Evolutionary conservation across 2,888 invertebrate genomes (phyloP), one percentile per base, ranked within the genome.

Genomic region (Mythimna ferrago): DNA sequence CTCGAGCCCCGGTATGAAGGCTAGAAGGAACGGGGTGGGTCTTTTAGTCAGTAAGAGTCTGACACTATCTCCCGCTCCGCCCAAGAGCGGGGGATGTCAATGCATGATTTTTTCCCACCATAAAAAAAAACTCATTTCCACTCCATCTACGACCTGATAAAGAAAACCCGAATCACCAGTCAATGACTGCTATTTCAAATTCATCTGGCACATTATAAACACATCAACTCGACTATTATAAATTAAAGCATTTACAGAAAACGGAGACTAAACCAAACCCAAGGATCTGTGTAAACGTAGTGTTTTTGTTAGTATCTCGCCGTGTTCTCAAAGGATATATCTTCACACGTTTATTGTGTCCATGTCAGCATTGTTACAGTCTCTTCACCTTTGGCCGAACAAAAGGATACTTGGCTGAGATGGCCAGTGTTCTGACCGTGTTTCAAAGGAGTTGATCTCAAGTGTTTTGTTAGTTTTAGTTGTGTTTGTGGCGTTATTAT

Each of bases 291-390:
- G 60, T 66, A 63, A 64, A 67, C 66, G 66, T 62, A 10, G 26
- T 78, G 74, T 74, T 81, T 75, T 78, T 74, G 74, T 78, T 68
- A 48, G 69, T 71, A 73, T 80, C 77, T 80, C 61, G 67, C 51
- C 66, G 19, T 64, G 51, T 71, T 75, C 70, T 77, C 77, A 71
- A 73, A 77, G 70, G 72, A 64, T 76, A 71, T 77, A 66, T 80
- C 67, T 65, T 67, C 66, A 72, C 74, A 81, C 63, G 67, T 74
- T 69, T 76, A 73, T 83, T 81, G 82, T 82, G 41, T 48, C 48
- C 66, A 62, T 56, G 61, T 76, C 71, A 54, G 81, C 73, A 81
- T 81, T 81, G 80, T 83, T 83, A 65, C n/a, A 72, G 76, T 66
- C 57, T 70, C 70, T 62, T 68, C 70, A 68, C 70, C 76, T 76